A percentile compares a stretch with the other conserved stretches of the same genome.
Evolutionary conservation across 2,797 vertebrate genomes (phyloP).

Genomic region (Anguilla megastoma): DNA sequence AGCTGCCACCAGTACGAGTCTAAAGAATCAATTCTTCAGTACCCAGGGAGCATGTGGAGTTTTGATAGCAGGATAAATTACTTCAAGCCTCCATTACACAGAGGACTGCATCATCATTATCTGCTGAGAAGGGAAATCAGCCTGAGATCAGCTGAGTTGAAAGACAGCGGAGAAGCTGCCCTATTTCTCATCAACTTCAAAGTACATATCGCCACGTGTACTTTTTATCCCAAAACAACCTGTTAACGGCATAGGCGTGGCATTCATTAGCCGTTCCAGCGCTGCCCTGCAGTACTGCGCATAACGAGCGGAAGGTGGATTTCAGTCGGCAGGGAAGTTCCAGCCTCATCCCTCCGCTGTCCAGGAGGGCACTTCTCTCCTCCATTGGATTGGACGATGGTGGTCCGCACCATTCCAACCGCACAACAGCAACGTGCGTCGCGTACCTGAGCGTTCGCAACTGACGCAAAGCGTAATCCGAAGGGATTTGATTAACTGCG

Average conservation of each 20-base stretch:
- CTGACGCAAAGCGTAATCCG: background rate
- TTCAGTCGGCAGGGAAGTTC: too few species aligned
- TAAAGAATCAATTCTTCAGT: background rate
- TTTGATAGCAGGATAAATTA: slow-evolving; percentile 7
- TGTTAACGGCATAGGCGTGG: background rate
- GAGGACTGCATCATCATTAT: background rate
- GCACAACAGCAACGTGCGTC: too few species aligned
- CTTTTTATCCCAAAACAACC: background rate
- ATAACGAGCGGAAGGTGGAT: too few species aligned
- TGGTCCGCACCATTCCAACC: too few species aligned
- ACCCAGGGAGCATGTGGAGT: background rate
- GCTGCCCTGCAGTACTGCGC: background rate
- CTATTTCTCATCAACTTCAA: background rate
- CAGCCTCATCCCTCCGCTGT: too few species aligned
- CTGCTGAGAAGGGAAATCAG: background rate
- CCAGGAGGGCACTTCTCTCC: too few species aligned
- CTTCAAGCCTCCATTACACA: background rate
- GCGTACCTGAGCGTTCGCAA: too few species aligned
- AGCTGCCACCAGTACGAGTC: background rate
- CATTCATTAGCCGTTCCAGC: background rate
- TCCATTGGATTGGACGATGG: too few species aligned
- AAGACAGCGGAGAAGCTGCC: background rate
- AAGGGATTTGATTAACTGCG: background rate
- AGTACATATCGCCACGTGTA: background rate
- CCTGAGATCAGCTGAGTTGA: background rate